Percentiles rank a stretch among this genome's conserved stretches.
Conservation (phyloP, 2,113 vertebrate species). For the Rhadina sibilatrix region DNA sequence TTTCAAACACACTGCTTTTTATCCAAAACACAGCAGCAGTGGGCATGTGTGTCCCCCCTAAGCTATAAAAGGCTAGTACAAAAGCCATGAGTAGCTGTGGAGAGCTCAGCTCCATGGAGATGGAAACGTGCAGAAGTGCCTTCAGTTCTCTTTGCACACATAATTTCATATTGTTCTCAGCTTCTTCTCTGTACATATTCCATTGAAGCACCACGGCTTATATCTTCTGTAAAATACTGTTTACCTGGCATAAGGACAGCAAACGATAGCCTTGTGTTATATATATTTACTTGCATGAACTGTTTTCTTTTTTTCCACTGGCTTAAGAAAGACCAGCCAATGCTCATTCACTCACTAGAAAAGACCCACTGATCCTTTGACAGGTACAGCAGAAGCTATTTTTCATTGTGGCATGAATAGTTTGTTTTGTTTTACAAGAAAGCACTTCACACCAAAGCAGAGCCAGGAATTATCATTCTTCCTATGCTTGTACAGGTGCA, state of each 20-base stretch:
- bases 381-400: conserved; percentile 58
- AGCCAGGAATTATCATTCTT: conserved; percentile 70
- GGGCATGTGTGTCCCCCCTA: background rate
- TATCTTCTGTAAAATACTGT: background rate
- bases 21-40: background rate
- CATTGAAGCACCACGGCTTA: background rate
- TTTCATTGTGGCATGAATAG: conserved; percentile 62
- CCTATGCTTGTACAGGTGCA: conserved; percentile 76
- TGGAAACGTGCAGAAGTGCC: background rate
- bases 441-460: conserved; percentile 64
- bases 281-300: background rate
- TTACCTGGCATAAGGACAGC: background rate
- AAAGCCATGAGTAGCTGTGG: background rate
- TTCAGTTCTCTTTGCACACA: background rate
- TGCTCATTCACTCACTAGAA: conserved; percentile 21
- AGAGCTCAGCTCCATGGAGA: background rate
- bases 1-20: background rate
- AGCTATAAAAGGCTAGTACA: background rate
- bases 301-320: conserved; percentile 5
- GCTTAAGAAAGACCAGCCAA: conserved; percentile 4
- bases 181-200: background rate
- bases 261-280: background rate
- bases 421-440: conserved; percentile 67
- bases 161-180: background rate
- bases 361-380: conserved; percentile 49